Evolutionary conservation across 2,888 invertebrate genomes (phyloP), one percentile per base, ranked within the genome.

Genomic region (Drosophila sordidapex): DNA sequence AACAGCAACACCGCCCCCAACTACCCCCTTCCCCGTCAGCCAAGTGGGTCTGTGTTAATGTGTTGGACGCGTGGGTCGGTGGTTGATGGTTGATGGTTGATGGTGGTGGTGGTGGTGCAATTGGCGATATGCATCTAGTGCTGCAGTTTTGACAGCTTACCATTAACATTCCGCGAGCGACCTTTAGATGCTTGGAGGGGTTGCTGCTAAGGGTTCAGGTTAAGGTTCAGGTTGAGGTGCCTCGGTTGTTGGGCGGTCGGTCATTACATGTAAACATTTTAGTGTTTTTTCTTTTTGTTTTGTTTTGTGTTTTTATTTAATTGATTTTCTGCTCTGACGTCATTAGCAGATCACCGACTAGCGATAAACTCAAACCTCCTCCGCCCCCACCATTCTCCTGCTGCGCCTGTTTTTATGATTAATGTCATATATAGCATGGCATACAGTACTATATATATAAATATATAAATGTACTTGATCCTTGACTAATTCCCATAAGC

Each of bases 261-360:
- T 82, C 74, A 82, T 82, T 82, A 85, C 70, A 76, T 68, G 62
- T 69, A 69, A 74, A 65, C 76, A 87, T 67, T 74, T 68, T 58
- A 60, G 71, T 62, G 63, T 58, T 68, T 52, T 15, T 38, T 38
- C 21, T 21, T 40, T 6, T 33, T 38, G 18, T 36, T 46, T 27
- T 27, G 27, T 29, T 38, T 57, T 29, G 36, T 4, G 8, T 29
- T 29, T 51, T 63, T 83, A 74, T 83, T 87, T 85, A 85, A 85
- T 85, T 85, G 89, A 85, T 85, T 85, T 85, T 89, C 78, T 77
- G 76, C 76, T 65, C 70, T 68, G 25, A 60, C 58, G 69, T 87
- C 85, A 79, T 84, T 84, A 87, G 71, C 70, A 53, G 75, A 84
- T 75, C 57, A 36, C 35, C 31, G 38, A 35, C 7, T 13, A 6